Evolutionary conservation across 1,140 invertebrate genomes (phyloP), one percentile per base, ranked within the genome.

Genomic region (Scylla paramamosain): DNA sequence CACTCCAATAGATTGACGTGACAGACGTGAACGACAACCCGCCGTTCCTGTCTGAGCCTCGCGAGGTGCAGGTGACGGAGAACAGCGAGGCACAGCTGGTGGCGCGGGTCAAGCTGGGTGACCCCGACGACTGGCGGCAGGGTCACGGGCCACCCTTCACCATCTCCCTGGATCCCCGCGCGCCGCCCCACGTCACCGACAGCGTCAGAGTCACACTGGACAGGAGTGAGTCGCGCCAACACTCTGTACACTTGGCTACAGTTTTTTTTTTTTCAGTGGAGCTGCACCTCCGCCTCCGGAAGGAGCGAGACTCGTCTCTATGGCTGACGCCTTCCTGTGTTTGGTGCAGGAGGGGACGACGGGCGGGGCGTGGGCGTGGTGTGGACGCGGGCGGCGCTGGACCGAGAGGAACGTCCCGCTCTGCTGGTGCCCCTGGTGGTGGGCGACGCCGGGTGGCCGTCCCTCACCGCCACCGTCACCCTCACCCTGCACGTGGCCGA

Each of bases 341-440:
- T 31, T 83, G 31, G 32, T 48, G 39, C 92, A 93, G 92, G 83
- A 14, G 92, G 92, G 45, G 92, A 93, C 92, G 92, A 87, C 39
- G 92, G 92, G 45, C 92, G 92, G 7, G 92, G 92, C n/a, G 92
- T 93, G 82, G 92, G 92, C 92, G 84, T 87, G 45, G 92, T 93
- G 83, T 93, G 82, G 52, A 39, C 92, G 45, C 31, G 92, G 83
- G 48, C 84, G 83, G 28, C 59, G 45, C 92, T 93, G 14, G 92
- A 93, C 92, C 82, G 92, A 39, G 92, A 93, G 92, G 92, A 93
- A 83, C 92, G 83, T 32, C 92, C 45, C 46, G 28, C 92, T 83
- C 92, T 93, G n/a, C 46, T 93, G 83, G 92, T 93, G 83, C 92
- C 92, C 25, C 83, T 93, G 83, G 83, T 93, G 45, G 92, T 93